Evolutionary conservation across 1,140 invertebrate species (phyloP).

Genomic region (Drosophila varians): DNA sequence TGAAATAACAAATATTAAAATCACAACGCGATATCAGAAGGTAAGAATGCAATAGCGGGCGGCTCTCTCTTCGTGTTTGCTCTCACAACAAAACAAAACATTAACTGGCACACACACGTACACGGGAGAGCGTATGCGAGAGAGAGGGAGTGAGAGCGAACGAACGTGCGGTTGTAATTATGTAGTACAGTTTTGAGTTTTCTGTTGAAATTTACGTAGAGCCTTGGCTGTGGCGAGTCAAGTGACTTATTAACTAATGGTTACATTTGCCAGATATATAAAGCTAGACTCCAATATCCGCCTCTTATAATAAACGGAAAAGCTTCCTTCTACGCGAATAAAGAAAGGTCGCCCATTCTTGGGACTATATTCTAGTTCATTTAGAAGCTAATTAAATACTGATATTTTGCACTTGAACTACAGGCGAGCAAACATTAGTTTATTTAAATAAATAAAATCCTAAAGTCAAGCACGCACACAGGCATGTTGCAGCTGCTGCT

Average conservation of each 20-base stretch:
- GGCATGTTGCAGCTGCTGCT: conserved; percentile 39
- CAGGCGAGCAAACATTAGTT: conserved; percentile 46
- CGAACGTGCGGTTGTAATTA: conserved; percentile 74
- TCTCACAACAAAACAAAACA: conserved; percentile 80
- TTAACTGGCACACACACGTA: conserved; percentile 57
- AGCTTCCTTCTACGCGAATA: conserved; percentile 9
- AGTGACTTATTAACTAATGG: conserved; percentile 3
- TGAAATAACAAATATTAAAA: conserved; percentile 34
- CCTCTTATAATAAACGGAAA: neutral
- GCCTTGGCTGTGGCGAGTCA: conserved; percentile 12
- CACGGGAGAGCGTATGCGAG: neutral
- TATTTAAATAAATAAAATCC: conserved; percentile 78
- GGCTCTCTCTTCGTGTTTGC: conserved; percentile 18
- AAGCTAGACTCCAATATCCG: neutral
- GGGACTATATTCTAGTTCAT: no score
- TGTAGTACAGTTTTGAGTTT: conserved; percentile 81
- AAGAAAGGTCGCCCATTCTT: conserved; percentile 46
- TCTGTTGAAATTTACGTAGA: conserved; percentile 73
- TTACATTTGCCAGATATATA: neutral
- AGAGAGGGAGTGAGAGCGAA: conserved; percentile 1
- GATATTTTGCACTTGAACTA: conserved; percentile 63
- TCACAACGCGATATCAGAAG: conserved; percentile 21
- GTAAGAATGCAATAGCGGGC: conserved; percentile 39
- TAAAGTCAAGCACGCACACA: conserved; percentile 31
- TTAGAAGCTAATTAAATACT: conserved; percentile 13